Conservation (phyloP, 2,113 vertebrate species). For the Sterrhoptilus dennistouni region DNA sequence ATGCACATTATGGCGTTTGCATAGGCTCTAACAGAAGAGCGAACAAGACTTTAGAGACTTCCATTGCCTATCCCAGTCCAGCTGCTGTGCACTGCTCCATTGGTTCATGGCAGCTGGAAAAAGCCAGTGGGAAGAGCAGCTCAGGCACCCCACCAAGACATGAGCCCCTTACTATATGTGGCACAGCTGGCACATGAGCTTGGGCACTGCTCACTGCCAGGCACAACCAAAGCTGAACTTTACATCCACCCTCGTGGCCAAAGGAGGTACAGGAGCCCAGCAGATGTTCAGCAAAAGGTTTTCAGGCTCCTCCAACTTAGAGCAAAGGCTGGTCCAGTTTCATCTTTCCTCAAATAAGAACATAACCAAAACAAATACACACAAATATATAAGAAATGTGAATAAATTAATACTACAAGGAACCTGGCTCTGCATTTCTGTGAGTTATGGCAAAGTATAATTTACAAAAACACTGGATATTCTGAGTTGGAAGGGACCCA, state of each 20-base stretch:
- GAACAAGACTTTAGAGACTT: background rate
- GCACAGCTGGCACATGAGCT: background rate
- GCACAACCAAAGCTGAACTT: background rate
- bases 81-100: background rate
- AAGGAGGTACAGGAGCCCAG: background rate
- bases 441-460: background rate
- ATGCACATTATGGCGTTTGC: background rate
- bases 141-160: background rate
- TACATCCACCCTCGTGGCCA: rapidly evolving
- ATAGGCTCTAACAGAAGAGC: background rate
- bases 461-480: background rate
- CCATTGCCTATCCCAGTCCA: background rate
- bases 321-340: background rate
- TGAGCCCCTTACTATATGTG: background rate
- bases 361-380: background rate
- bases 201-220: background rate
- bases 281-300: background rate
- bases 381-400: background rate
- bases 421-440: background rate
- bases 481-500: background rate
- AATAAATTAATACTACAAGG: background rate
- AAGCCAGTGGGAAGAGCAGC: background rate
- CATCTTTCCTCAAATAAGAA: background rate
- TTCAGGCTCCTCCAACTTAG: background rate
- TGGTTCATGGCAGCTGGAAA: background rate